Percentiles rank a stretch among this genome's conserved stretches.
Evolutionary conservation across 30 jellyfish, hydroid and myxozoan species (phyloP).

Genomic region (Pseudorhiza aurosa): DNA sequence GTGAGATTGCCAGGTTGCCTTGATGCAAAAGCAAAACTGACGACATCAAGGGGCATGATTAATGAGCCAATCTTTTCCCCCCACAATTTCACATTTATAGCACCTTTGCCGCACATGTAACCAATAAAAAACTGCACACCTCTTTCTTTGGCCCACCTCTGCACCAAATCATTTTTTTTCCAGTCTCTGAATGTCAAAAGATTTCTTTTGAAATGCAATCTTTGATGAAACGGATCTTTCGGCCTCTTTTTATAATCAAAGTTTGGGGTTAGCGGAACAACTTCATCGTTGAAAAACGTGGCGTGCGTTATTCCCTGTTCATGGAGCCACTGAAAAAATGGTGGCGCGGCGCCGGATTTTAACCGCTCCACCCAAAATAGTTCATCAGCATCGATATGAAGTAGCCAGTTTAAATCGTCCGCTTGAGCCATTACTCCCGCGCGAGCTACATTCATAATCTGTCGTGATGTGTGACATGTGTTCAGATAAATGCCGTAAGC

Average conservation of each 20-base stretch:
- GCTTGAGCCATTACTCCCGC: constrained; percentile 69
- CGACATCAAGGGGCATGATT: constrained; percentile 61
- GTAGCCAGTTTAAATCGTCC: constrained; percentile 56
- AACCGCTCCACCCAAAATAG: constrained; percentile 45
- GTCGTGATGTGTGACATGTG: constrained; percentile 58
- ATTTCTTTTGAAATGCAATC: constrained; percentile 53
- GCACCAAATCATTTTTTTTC: neutral
- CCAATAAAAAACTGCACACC: constrained; percentile 51
- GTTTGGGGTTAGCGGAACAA: constrained; percentile 47
- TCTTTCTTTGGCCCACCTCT: constrained; percentile 15
- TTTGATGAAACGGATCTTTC: constrained; percentile 66
- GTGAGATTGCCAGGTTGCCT: constrained; percentile 69
- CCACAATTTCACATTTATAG: constrained; percentile 51
- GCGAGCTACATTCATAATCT: constrained; percentile 70
- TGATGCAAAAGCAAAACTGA: constrained; percentile 43
- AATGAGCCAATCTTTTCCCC: constrained; percentile 40
- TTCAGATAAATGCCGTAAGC: constrained; percentile 40
- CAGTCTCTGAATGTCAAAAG: neutral
- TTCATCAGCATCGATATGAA: constrained; percentile 65
- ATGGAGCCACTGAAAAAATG: constrained; percentile 41
- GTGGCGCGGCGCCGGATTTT: constrained; percentile 50
- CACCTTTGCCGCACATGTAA: constrained; percentile 77
- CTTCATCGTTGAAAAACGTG: constrained; percentile 52
- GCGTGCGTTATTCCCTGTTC: constrained; percentile 40
- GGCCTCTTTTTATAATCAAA: constrained; percentile 44